These are phyloP conservation scores for Mionectes olivaceus DNA, from an alignment of 2,797 vertebrate species.

Conservation along the genomic window DNA sequence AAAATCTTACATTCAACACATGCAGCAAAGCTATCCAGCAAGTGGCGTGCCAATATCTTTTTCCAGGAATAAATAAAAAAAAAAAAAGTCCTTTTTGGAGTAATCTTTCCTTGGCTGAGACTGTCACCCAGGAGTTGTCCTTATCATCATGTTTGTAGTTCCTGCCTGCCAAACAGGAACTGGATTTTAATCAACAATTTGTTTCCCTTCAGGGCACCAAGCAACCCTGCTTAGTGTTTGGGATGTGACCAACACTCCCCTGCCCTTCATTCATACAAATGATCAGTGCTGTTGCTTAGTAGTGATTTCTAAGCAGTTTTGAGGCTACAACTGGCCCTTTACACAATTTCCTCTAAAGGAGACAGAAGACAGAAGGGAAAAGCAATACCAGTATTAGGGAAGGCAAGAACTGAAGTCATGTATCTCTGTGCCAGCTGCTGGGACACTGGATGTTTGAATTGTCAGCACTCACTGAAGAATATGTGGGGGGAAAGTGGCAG, in stretches of 20 bases:
- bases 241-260: conserved; percentile 50
- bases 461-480: neutral
- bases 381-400: neutral
- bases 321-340: neutral
- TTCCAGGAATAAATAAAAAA: neutral
- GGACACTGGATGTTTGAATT: neutral
- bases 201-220: conserved; percentile 51
- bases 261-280: conserved; percentile 44
- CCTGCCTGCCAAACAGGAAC: conserved; percentile 56
- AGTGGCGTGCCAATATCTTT: neutral
- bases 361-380: neutral
- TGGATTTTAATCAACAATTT: conserved; percentile 69
- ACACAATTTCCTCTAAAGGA: neutral
- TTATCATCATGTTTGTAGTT: conserved; percentile 20
- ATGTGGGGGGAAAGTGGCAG: neutral
- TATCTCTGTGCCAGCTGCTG: neutral
- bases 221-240: conserved; percentile 42
- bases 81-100: neutral
- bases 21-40: neutral
- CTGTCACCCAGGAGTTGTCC: conserved; percentile 35
- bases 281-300: conserved; percentile 9
- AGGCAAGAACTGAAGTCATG: neutral
- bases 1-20: neutral
- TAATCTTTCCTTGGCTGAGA: conserved; percentile 33
- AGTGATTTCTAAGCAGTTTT: conserved; percentile 21